Base-by-base conservation (phyloP, 1,140 invertebrate species). In the Olivierus martensii region DNA sequence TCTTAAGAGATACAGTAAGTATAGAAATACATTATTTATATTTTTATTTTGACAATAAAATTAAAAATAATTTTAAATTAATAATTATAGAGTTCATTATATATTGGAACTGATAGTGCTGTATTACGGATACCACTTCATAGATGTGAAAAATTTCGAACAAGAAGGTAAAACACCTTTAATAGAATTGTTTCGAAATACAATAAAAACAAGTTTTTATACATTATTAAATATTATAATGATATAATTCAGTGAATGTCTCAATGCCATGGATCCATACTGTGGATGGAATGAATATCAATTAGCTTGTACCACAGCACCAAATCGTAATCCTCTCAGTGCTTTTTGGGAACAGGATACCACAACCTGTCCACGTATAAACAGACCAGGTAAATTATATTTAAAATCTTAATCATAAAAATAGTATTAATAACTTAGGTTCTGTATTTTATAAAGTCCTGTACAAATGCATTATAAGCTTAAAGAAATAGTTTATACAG, bases 191-290 rank as follows among this genome's bases (percentile, higher is more conserved):
- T n/a, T n/a, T n/a, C n/a, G n/a, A n/a, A n/a, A n/a, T n/a, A n/a
- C n/a, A n/a, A n/a, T n/a, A n/a, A n/a, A n/a, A n/a, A n/a, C n/a
- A n/a, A n/a, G n/a, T n/a, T n/a, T n/a, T n/a, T n/a, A n/a, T n/a
- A n/a, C n/a, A n/a, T n/a, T n/a, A n/a, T n/a, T n/a, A n/a, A n/a
- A n/a, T n/a, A n/a, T n/a, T n/a, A n/a, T n/a, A n/a, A n/a, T n/a
- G n/a, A n/a, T 49, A 28, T 38, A 34, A 37, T 47, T 14, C n/a
- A 58, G 57, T 41, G 75, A 80, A 2, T 95, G 91, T 66, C 61
- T 89, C 17, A 81, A 82, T 61, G 81, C 88, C 0, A 82, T 82
- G 70, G 91, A 95, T 69, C 91, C 91, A 0, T 89, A 94, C 66
- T 95, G 91, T 68, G 91, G 87, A 0, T 95, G 90, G 90, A 81